Base-by-base conservation (phyloP, 2,797 vertebrate species). In the Rhodeus uyekii region DNA sequence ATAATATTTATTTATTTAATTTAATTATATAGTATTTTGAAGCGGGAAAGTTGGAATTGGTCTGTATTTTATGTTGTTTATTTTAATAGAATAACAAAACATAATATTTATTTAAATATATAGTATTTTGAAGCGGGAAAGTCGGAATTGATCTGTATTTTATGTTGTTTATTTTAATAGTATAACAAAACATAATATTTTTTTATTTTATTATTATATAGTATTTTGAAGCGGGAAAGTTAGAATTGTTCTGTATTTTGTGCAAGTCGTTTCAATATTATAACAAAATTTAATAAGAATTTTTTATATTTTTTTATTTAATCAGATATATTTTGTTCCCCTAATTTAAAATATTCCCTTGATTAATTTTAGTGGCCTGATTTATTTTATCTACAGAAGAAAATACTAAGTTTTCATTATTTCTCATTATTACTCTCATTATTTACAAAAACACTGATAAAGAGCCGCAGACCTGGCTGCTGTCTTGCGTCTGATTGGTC, bases 401-500 rank as follows among this genome's bases (percentile, higher is more conserved):
- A 14, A 32, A 72, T 22, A n/a, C 1, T 53, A 36, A 22, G 3
- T 72, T 72, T 46, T 12, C n/a, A n/a, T n/a, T n/a, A n/a, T n/a
- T n/a, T n/a, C n/a, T 65, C 10, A n/a, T 65, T 5, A 14, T 2
- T 46, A 46, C 24, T 10, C 19, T 34, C 29, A n/a, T 22, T 34
- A 34, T 72, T 72, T 36, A 72, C 46, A 19, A 18, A 73, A 73
- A 73, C 68, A 32, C 48, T n/a, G n/a, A n/a, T n/a, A 29, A 69
- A 27, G 53, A 16, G 58, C 27, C 29, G 27, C 48, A 80, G 85
- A 98, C 97, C 95, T 96, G 96, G 81, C 87, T 86, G 75, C 91
- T 78, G 53, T 98, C 96, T 55, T 92, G 83, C 0, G 92, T 91
- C 83, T 93, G 96, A 91, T 87, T 91, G 90, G 93, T 94, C 88